These are phyloP conservation scores for Delia radicum DNA, from an alignment of 1,140 invertebrate genomes.

Conservation along the genomic window DNA sequence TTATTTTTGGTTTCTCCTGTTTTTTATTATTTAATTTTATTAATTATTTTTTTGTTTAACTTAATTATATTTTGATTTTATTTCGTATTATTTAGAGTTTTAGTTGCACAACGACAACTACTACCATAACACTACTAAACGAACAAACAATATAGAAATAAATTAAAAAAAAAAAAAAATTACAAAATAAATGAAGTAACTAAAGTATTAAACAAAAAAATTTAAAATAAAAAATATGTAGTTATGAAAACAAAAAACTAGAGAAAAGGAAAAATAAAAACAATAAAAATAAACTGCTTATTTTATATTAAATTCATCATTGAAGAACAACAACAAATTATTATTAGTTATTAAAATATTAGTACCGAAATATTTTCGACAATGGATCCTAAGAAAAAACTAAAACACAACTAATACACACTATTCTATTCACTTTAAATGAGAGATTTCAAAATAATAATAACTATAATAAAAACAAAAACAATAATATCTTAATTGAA, in stretches of 20 bases:
- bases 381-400: neutral
- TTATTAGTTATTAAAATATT: too few relatives aligned
- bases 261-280: slow-evolving; percentile 31
- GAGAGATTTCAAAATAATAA: neutral
- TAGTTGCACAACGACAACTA: neutral
- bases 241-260: slow-evolving; percentile 20
- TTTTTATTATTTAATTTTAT: neutral
- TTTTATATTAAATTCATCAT: neutral
- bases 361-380: too few relatives aligned
- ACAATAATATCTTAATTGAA: slow-evolving; percentile 29
- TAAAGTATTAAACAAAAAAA: slow-evolving; percentile 50
- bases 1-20: too few relatives aligned
- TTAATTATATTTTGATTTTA: neutral
- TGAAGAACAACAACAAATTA: neutral
- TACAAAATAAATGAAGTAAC: slow-evolving; percentile 44
- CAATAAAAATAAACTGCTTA: neutral
- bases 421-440: neutral
- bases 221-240: neutral
- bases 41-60: neutral
- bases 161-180: too few relatives aligned
- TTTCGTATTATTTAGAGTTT: neutral
- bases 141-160: slow-evolving; percentile 43
- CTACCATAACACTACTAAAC: slow-evolving; percentile 13
- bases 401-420: slow-evolving; percentile 3
- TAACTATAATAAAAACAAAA: slow-evolving; percentile 24